Evolutionary conservation across 2,797 vertebrate species (phyloP).

Genomic region (Xenopus petersii): DNA sequence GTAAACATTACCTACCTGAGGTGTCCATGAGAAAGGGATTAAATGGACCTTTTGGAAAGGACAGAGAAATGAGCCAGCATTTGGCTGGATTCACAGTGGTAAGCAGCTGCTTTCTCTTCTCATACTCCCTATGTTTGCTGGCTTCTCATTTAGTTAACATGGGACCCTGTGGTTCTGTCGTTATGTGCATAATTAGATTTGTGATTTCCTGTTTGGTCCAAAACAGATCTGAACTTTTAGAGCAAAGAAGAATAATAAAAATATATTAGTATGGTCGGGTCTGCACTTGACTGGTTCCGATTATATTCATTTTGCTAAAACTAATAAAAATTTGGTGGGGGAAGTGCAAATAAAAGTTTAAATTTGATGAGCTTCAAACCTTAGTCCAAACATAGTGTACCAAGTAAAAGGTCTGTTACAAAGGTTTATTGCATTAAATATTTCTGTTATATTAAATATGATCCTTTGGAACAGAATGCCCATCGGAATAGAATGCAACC

Average conservation of each 20-base stretch:
- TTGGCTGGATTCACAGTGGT: not conserved
- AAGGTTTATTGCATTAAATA: constrained; percentile 75
- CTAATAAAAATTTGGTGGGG: constrained; percentile 30
- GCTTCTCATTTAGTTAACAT: too few relatives aligned
- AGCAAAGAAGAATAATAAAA: constrained; percentile 52
- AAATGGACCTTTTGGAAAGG: not conserved
- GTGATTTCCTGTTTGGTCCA: constrained; percentile 57
- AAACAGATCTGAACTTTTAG: constrained; percentile 37
- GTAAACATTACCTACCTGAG: not conserved
- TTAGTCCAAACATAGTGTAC: constrained; percentile 56
- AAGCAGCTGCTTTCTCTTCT: not conserved
- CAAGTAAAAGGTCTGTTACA: constrained; percentile 65
- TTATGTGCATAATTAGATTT: too few relatives aligned
- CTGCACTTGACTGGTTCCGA: constrained; percentile 56
- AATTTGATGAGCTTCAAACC: constrained; percentile 56
- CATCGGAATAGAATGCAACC: constrained; percentile 54
- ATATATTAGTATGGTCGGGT: constrained; percentile 58
- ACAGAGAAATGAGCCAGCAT: not conserved
- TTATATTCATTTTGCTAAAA: constrained; percentile 45
- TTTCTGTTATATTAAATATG: constrained; percentile 61
- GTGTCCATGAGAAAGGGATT: too few relatives aligned
- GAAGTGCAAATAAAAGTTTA: constrained; percentile 64
- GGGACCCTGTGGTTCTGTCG: too few relatives aligned
- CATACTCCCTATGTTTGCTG: not conserved
- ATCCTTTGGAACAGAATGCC: constrained; percentile 19